phyloP scores from a whole-genome alignment of 1,140 invertebrate species.

The Ptiloglossa arizonensis region DNA sequence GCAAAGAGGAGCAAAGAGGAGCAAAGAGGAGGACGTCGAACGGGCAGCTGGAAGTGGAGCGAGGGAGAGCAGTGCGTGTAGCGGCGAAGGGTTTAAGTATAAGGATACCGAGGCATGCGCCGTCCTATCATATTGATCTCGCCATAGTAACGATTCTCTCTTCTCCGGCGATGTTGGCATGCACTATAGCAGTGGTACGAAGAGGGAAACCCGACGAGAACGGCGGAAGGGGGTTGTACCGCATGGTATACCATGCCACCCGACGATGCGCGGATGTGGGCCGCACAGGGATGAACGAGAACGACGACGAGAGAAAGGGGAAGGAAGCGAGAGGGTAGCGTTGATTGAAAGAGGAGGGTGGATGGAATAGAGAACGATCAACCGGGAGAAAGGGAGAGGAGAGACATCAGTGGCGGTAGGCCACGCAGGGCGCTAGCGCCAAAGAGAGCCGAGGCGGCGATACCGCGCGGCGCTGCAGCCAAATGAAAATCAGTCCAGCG shows the following conservation, averaged over 20 bases:
- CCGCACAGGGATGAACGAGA: constrained; percentile 50
- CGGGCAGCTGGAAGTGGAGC: background rate
- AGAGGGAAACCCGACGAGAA: constrained; percentile 57
- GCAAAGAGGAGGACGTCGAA: constrained; percentile 1
- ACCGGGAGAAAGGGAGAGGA: constrained; percentile 3
- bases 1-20: background rate
- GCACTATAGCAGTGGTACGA: constrained; percentile 70
- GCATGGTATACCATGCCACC: constrained; percentile 68
- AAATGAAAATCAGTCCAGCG: constrained; percentile 80
- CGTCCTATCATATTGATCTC: constrained; percentile 79
- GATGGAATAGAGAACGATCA: background rate
- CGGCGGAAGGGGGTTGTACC: constrained; percentile 68
- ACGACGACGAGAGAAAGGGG: constrained; percentile 31
- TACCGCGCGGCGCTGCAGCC: constrained; percentile 72
- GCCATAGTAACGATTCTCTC: constrained; percentile 81
- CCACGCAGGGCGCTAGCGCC: constrained; percentile 65
- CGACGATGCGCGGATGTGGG: constrained; percentile 59
- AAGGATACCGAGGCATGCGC: constrained; percentile 76
- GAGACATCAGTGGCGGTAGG: constrained; percentile 53
- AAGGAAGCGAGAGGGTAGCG: constrained; percentile 3
- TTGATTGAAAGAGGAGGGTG: constrained; percentile 3
- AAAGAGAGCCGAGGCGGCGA: constrained; percentile 61
- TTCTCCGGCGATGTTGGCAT: constrained; percentile 78
- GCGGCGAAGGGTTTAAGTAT: constrained; percentile 67
- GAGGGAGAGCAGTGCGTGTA: constrained; percentile 44